Conservation (phyloP, 2,113 vertebrate species). For the Pseudorectes ferrugineus region DNA sequence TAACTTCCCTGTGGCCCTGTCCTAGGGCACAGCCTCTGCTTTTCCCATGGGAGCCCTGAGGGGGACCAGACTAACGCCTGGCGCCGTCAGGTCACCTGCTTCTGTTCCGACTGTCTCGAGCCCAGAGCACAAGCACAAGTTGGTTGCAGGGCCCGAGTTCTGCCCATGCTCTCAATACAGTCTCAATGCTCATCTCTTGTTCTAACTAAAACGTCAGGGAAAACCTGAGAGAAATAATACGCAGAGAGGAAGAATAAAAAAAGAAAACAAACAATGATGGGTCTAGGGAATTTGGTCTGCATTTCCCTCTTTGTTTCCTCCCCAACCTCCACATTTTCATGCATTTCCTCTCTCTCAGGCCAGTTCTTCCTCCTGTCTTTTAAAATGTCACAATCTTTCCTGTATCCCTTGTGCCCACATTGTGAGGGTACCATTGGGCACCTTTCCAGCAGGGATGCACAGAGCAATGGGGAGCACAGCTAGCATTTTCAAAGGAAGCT, state of each 20-base stretch:
- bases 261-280: too few species aligned
- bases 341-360: not conserved
- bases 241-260: not conserved
- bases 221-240: not conserved
- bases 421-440: not conserved
- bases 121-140: not conserved
- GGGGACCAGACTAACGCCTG: not conserved
- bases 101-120: fast-evolving
- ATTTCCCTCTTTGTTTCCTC: not conserved
- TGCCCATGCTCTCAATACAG: not conserved
- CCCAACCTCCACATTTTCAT: not conserved
- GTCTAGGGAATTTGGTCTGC: not conserved
- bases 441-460: not conserved
- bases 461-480: not conserved
- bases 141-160: not conserved
- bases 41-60: not conserved
- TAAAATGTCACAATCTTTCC: constrained; percentile 10
- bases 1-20: not conserved
- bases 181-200: not conserved
- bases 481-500: constrained; percentile 17
- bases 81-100: fast-evolving
- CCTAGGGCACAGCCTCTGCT: not conserved
- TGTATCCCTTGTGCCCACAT: not conserved
- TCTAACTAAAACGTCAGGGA: not conserved
- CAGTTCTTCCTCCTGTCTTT: constrained; percentile 2